Conservation (phyloP, 2,888 invertebrate species). For the Idaea aversata region DNA sequence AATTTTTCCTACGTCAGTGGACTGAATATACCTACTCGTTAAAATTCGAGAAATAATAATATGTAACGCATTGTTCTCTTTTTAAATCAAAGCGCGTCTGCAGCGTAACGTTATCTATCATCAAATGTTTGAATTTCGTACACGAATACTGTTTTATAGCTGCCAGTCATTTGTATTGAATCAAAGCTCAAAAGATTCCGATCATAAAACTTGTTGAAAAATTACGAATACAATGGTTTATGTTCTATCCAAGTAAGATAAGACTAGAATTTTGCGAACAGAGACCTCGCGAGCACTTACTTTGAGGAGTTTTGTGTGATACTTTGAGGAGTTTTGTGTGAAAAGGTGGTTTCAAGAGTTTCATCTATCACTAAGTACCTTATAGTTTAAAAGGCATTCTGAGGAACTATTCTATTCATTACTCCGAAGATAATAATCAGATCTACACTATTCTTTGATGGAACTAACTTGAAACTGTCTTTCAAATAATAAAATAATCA, state of each 20-base stretch:
- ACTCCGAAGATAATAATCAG: too few species aligned
- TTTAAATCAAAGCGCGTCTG: conserved; percentile 7
- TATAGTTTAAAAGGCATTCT: too few species aligned
- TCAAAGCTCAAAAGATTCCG: background rate
- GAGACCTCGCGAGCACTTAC: too few species aligned
- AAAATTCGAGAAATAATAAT: background rate
- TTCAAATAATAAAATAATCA: too few species aligned
- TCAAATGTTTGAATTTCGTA: conserved; percentile 28
- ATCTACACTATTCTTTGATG: too few species aligned
- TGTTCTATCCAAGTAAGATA: background rate
- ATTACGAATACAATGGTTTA: background rate
- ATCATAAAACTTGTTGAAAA: background rate
- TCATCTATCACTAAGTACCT: too few species aligned
- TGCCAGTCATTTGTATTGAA: background rate
- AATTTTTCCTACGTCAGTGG: too few species aligned
- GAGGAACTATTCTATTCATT: too few species aligned
- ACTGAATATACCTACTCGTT: background rate
- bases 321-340: too few species aligned
- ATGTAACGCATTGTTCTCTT: background rate
- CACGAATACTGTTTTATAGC: conserved; percentile 11
- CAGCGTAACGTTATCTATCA: conserved; percentile 32
- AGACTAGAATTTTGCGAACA: background rate
- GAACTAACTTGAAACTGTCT: too few species aligned
- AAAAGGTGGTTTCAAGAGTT: too few species aligned
- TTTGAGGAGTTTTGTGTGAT: too few species aligned